These are phyloP conservation scores for Psittacara wagleri DNA, from an alignment of 2,113 vertebrate genomes.

Conservation along the genomic window DNA sequence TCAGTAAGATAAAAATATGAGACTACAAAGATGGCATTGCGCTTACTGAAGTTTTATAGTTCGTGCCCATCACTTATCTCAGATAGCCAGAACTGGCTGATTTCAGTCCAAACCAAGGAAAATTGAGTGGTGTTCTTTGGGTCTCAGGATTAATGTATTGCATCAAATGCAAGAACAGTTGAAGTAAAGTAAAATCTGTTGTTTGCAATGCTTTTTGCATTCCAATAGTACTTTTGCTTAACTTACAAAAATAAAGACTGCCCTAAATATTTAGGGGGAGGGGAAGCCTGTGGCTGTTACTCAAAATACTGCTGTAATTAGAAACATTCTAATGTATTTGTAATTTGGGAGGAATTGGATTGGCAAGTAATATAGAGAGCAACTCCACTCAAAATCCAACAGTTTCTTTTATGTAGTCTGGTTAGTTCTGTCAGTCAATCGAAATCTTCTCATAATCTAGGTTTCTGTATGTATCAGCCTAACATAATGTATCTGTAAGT, in stretches of 20 bases:
- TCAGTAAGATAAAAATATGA: neutral
- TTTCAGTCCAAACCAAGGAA: neutral
- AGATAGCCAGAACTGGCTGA: neutral
- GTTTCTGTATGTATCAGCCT: neutral
- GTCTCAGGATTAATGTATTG: neutral
- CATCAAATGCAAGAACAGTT: neutral
- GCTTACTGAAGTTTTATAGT: neutral
- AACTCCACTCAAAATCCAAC: neutral
- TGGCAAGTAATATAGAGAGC: neutral
- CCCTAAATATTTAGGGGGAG: neutral
- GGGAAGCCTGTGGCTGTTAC: neutral
- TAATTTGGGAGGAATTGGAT: neutral
- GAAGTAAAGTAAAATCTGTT: neutral
- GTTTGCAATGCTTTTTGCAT: neutral
- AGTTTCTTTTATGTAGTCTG: neutral
- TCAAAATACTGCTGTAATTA: neutral
- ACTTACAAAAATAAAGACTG: neutral
- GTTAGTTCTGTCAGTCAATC: fast-evolving
- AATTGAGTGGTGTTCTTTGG: neutral
- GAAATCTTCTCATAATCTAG: neutral
- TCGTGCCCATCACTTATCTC: neutral
- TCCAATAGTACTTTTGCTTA: neutral
- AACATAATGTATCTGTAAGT: neutral
- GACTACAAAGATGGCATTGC: neutral
- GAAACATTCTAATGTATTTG: neutral